A percentile compares a stretch with the other conserved stretches of the same genome.
Evolutionary conservation across 2,888 invertebrate species (phyloP).

Genomic region (Volucella bombylans): DNA sequence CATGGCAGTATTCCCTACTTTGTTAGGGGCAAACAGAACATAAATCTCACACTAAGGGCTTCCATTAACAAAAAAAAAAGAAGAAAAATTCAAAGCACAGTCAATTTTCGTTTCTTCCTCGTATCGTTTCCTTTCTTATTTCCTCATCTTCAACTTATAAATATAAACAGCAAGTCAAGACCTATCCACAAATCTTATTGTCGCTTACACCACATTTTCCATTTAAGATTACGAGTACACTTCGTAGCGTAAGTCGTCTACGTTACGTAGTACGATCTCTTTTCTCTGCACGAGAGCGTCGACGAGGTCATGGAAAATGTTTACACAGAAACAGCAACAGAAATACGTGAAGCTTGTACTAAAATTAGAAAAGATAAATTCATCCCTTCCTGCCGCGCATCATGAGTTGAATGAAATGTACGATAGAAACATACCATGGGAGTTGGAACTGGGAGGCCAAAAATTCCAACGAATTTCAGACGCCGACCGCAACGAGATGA

Average conservation of each 20-base stretch:
- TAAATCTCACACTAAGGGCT: no score
- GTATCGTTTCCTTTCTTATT: no score
- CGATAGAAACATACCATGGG: no score
- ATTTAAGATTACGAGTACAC: neutral
- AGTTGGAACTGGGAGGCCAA: neutral
- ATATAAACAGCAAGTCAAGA: conserved; percentile 32
- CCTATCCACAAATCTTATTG: conserved; percentile 46
- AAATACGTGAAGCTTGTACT: conserved; percentile 3
- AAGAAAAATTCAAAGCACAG: no score
- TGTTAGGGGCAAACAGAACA: no score
- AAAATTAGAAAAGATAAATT: conserved; percentile 59
- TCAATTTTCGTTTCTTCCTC: no score
- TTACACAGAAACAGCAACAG: conserved; percentile 29
- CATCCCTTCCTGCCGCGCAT: conserved; percentile 9
- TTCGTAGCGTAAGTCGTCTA: no score
- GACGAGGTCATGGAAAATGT: conserved; percentile 51
- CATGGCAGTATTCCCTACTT: no score
- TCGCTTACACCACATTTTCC: conserved; percentile 42
- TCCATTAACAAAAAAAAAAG: no score
- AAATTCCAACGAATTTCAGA: conserved; percentile 50
- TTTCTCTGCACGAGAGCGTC: conserved; percentile 29
- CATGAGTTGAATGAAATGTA: no score
- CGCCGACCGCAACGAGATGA: conserved; percentile 17
- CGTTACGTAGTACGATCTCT: neutral
- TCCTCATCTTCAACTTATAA: conserved; percentile 2